A percentile compares a stretch with the other conserved stretches of the same genome.
Conservation (phyloP, 2,113 vertebrate genomes). For the Podarcis cretensis region DNA sequence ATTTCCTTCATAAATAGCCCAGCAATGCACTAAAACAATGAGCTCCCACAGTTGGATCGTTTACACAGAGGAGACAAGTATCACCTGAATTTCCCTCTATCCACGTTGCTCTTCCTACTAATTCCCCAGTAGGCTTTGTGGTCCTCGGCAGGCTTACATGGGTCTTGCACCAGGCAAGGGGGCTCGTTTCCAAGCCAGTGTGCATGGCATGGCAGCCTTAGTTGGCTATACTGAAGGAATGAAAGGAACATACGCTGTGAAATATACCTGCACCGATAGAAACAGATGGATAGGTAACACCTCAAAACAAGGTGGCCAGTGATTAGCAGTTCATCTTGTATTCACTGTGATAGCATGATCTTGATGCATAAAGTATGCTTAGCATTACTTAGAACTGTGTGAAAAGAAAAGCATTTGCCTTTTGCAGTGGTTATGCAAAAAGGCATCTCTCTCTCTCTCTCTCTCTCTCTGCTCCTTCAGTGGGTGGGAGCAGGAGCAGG, state of each 20-base stretch:
- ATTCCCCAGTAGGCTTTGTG: background rate
- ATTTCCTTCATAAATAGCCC: slow-evolving; percentile 15
- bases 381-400: slow-evolving; percentile 44
- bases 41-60: background rate
- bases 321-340: slow-evolving; percentile 64
- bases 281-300: slow-evolving; percentile 66
- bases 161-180: no score
- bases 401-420: slow-evolving; percentile 24
- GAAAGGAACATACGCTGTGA: slow-evolving; percentile 58
- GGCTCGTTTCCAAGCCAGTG: background rate
- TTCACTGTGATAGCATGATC: slow-evolving; percentile 48
- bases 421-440: slow-evolving; percentile 33
- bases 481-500: no score
- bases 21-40: slow-evolving; percentile 8
- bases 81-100: background rate
- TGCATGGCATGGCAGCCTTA: background rate
- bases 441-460: background rate
- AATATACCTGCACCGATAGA: slow-evolving; percentile 63
- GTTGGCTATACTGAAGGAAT: slow-evolving; percentile 41
- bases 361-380: slow-evolving; percentile 43
- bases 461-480: no score
- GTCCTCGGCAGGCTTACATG: background rate
- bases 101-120: slow-evolving; percentile 38
- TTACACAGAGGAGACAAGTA: background rate
- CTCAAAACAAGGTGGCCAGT: slow-evolving; percentile 49